These are phyloP conservation scores for Geophilus truncorum DNA, from an alignment of 2,888 invertebrate genomes.

Conservation along the genomic window DNA sequence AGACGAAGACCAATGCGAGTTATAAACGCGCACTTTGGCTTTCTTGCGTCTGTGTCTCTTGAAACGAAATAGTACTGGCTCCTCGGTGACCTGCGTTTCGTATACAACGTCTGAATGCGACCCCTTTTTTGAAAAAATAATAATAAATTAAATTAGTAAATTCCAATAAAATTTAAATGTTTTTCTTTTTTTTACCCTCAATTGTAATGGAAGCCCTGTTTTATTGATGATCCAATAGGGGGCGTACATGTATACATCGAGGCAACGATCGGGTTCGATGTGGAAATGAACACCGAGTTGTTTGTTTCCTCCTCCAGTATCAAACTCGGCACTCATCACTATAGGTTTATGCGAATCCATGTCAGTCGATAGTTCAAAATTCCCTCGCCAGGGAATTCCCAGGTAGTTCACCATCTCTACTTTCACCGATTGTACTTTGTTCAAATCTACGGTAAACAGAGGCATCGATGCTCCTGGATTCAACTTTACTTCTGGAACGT, in stretches of 20 bases:
- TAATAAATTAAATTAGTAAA: not conserved
- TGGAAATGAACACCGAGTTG: constrained; percentile 64
- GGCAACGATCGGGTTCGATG: constrained; percentile 57
- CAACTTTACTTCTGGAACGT: constrained; percentile 35
- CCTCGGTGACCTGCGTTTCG: constrained; percentile 45
- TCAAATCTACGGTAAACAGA: constrained; percentile 62
- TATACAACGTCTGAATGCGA: constrained; percentile 48
- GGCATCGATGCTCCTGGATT: constrained; percentile 59
- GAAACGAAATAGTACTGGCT: constrained; percentile 64
- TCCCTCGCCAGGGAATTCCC: constrained; percentile 65
- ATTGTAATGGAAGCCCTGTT: constrained; percentile 72
- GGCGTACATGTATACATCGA: constrained; percentile 65
- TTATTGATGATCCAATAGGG: constrained; percentile 88
- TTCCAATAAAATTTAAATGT: not conserved
- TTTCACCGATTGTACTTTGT: constrained; percentile 51
- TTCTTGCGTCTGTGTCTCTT: constrained; percentile 50
- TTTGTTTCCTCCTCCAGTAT: constrained; percentile 58
- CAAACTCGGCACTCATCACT: constrained; percentile 62
- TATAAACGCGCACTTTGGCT: constrained; percentile 49
- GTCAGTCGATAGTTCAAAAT: constrained; percentile 61
- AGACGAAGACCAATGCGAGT: constrained; percentile 50
- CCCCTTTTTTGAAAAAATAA: constrained; percentile 43
- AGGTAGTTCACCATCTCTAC: constrained; percentile 58
- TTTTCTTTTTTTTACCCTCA: constrained; percentile 57
- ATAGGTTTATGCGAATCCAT: constrained; percentile 59